phyloP scores from a whole-genome alignment of 2,797 vertebrate genomes.

The Ctenopoma multispine region DNA sequence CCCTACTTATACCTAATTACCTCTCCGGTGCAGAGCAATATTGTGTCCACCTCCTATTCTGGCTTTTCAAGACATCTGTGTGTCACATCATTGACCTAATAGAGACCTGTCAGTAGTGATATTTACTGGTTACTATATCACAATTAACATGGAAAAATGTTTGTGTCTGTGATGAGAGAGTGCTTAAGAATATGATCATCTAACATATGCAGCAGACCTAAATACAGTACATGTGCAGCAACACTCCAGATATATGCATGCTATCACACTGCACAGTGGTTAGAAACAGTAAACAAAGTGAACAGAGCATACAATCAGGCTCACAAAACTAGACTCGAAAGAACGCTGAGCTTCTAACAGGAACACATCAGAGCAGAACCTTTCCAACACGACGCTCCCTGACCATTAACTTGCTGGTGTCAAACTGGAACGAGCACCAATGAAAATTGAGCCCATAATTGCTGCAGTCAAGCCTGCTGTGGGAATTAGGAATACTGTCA shows the following conservation, averaged over 20 bases:
- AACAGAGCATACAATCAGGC: neutral
- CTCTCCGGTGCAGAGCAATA: no score
- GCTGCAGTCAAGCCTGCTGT: conserved; percentile 10
- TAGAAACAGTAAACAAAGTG: neutral
- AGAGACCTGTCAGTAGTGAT: no score
- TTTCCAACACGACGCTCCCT: conserved; percentile 14
- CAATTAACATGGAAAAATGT: neutral
- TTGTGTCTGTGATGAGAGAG: no score
- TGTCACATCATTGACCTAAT: neutral
- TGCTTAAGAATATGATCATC: no score
- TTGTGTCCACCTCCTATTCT: neutral
- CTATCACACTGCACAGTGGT: neutral
- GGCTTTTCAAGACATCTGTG: neutral
- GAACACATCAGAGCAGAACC: conserved; percentile 17
- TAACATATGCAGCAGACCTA: no score
- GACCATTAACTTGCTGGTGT: neutral
- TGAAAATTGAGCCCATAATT: conserved; percentile 36
- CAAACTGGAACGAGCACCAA: neutral
- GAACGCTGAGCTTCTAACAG: conserved; percentile 1
- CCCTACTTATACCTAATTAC: no score
- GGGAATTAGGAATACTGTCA: conserved; percentile 51
- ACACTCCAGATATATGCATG: no score
- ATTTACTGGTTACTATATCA: neutral
- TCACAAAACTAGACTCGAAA: neutral
- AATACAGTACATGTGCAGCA: neutral